These are phyloP conservation scores for Gymnocypris eckloni DNA, from an alignment of 2,797 vertebrate genomes.

Conservation along the genomic window DNA sequence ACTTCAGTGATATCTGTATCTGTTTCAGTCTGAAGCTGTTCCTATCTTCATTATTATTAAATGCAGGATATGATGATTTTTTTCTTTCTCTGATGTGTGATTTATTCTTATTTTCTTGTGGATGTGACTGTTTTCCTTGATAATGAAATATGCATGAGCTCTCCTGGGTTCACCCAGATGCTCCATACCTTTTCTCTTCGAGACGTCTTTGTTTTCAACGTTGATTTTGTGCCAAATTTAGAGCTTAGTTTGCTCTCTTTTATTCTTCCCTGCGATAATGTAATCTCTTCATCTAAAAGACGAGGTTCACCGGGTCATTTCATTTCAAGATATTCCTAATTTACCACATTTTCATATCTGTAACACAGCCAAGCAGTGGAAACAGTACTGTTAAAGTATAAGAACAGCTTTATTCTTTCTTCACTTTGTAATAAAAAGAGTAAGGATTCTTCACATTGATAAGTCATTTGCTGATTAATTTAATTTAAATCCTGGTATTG, in stretches of 20 bases:
- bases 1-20: background rate
- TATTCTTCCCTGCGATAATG: conserved; percentile 23
- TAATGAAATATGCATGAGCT: conserved; percentile 58
- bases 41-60: conserved; percentile 10
- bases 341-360: conserved; percentile 18
- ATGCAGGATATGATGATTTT: background rate
- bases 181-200: conserved; percentile 20
- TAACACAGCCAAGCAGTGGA: background rate
- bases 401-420: background rate
- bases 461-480: background rate
- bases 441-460: background rate
- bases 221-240: conserved; percentile 26
- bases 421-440: background rate
- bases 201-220: conserved; percentile 9
- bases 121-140: conserved; percentile 31
- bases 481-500: background rate
- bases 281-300: conserved; percentile 24
- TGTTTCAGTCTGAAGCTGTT: background rate
- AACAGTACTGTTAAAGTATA: background rate
- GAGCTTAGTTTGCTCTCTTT: conserved; percentile 6
- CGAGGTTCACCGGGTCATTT: conserved; percentile 24
- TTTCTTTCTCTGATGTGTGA: background rate
- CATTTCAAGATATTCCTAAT: conserved; percentile 17
- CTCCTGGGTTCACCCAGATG: conserved; percentile 38
- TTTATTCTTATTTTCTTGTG: conserved; percentile 45